Conservation (phyloP, 2,113 vertebrate species). For the Malurus elegans region DNA sequence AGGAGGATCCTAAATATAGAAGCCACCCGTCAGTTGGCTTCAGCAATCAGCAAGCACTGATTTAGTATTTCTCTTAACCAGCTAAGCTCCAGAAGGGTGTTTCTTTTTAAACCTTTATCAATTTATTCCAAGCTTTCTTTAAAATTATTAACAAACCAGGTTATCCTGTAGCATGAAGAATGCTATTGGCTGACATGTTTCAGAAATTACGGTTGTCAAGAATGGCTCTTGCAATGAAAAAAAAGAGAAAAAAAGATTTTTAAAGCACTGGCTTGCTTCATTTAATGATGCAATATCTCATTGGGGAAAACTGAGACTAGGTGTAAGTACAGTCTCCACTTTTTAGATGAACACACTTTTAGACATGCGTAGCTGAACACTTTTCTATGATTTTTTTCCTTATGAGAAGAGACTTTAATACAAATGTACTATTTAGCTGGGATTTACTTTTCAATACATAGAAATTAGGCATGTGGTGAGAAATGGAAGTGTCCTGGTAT, state of each 20-base stretch:
- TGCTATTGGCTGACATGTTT: background rate
- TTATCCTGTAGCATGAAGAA: background rate
- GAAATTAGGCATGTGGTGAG: background rate
- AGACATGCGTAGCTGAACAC: background rate
- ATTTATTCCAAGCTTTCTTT: background rate
- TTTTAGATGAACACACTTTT: background rate
- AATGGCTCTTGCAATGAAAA: background rate
- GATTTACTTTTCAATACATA: background rate
- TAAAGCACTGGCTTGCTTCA: background rate
- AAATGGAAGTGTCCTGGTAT: background rate
- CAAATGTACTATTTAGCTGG: background rate
- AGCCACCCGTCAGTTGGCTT: conserved; percentile 49
- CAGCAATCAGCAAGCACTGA: conserved; percentile 49
- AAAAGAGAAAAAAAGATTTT: background rate
- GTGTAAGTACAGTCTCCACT: background rate
- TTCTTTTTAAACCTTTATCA: background rate
- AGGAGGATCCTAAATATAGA: conserved; percentile 62
- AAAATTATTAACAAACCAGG: background rate
- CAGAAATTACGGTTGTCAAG: background rate
- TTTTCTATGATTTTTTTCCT: background rate
- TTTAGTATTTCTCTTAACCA: conserved; percentile 43
- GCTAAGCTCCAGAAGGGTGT: background rate
- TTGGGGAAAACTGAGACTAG: background rate
- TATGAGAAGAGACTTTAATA: background rate
- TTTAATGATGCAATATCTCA: background rate